A percentile compares a stretch with the other conserved stretches of the same genome.
These are phyloP conservation scores for Xyrichtys novacula DNA, from an alignment of 2,797 vertebrate genomes.

Conservation along the genomic window DNA sequence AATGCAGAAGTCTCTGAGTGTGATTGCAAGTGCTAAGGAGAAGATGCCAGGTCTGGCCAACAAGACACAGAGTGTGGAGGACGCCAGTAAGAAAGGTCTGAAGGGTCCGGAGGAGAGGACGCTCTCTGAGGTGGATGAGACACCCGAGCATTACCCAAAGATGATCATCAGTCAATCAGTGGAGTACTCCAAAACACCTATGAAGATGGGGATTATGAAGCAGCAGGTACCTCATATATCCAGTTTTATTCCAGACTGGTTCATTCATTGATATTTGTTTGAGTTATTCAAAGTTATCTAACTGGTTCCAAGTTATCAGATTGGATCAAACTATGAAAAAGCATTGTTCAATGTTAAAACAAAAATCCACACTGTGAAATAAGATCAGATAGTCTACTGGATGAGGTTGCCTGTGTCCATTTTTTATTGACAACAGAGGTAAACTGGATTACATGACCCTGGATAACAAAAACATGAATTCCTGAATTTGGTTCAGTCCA, in stretches of 20 bases:
- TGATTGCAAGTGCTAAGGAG: conserved; percentile 96
- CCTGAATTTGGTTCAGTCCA: no score
- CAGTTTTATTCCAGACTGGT: not conserved
- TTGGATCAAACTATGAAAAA: no score
- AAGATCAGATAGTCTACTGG: no score
- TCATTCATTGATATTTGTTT: not conserved
- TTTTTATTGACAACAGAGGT: no score
- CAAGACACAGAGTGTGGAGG: conserved; percentile 90
- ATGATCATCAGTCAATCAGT: conserved; percentile 89
- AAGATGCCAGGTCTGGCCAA: conserved; percentile 92
- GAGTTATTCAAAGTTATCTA: no score
- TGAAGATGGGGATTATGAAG: conserved; percentile 98
- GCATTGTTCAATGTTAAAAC: not conserved
- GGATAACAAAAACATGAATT: no score
- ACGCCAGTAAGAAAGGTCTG: conserved; percentile 87
- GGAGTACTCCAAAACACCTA: conserved; percentile 91
- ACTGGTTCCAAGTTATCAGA: no score
- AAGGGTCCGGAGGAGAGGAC: conserved; percentile 87
- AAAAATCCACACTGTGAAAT: no score
- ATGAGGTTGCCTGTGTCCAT: no score
- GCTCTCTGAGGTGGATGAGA: conserved; percentile 88
- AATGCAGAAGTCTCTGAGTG: conserved; percentile 97
- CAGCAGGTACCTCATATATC: conserved; percentile 83
- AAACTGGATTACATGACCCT: no score
- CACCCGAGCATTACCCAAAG: conserved; percentile 88